Base-by-base conservation (phyloP, 2,888 invertebrate genomes). In the Phania funesta region DNA sequence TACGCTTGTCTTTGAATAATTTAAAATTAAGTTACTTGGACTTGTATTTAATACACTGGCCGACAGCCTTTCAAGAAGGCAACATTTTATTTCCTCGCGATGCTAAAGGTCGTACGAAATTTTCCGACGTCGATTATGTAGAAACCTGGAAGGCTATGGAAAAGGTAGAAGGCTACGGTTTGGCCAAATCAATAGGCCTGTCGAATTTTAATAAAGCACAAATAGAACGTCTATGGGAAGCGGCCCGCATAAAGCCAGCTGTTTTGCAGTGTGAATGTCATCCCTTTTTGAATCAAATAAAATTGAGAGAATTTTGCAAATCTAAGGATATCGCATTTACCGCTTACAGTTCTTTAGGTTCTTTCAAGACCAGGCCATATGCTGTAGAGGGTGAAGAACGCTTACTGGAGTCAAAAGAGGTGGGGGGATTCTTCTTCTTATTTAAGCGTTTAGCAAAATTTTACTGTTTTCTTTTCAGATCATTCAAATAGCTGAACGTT, bases 1-100 rank as follows among this genome's bases (percentile, higher is more conserved):
- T 96, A n/a, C 92, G 93, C 85, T 92, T 92, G 75, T 94, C 96
- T 0, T 89, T 98, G 26, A 90, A 92, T 11, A 93, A 95, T 88
- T 92, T 98, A 11, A 93, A 94, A 16, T 87, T 97, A 0, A 92
- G 94, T 0, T 98, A 98, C 87, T 86, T 98, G 58, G 97, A 98
- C 90, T 92, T 97, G 16, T 98, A 97, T 88, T 92, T 98, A 18
- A 96, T 98, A 16, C 98, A 98, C 89, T 98, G 97, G 97, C 98
- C 98, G 0, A 93, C 95, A 87, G 96, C 93, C 0, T 97, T 94
- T 87, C 93, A 95, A 92, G 95, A 95, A 86, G 92, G 90, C 0
- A 92, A 92, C 0, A 60, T 52, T 8, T 89, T 94, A 0, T 93
- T 94, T 88, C 96, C 96, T 0, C 87, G 86, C 0, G 92, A 93